Percentiles rank a stretch among this genome's conserved stretches.
Conservation (phyloP, 2,888 invertebrate species). For the Cheilosia impressa region DNA sequence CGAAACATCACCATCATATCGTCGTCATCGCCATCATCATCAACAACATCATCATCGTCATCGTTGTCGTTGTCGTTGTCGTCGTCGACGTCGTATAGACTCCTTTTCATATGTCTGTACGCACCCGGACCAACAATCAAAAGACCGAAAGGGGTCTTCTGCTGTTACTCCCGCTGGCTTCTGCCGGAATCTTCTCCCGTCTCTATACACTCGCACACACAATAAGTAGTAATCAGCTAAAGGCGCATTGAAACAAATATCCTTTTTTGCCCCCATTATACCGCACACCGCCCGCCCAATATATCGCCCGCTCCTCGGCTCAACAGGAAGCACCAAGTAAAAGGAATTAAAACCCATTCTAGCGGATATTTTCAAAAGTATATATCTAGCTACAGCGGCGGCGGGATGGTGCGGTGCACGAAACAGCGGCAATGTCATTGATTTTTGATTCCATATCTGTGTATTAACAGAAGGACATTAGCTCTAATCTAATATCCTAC, state of each 20-base stretch:
- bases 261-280: conserved; percentile 45
- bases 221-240: conserved; percentile 76
- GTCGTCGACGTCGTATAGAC: conserved; percentile 51
- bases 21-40: conserved; percentile 19
- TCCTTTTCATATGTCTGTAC: conserved; percentile 68
- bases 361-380: conserved; percentile 83
- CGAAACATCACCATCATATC: conserved; percentile 44
- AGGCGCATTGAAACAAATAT: conserved; percentile 76
- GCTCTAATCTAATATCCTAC: conserved; percentile 62
- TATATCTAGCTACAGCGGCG: conserved; percentile 58
- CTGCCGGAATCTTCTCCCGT: conserved; percentile 58
- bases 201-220: conserved; percentile 56
- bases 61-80: conserved; percentile 22
- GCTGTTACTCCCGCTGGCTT: conserved; percentile 64
- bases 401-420: conserved; percentile 5
- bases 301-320: conserved; percentile 18
- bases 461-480: conserved; percentile 74
- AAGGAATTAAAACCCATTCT: conserved; percentile 84
- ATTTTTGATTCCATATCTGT: conserved; percentile 78
- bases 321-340: conserved; percentile 77
- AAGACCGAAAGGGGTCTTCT: conserved; percentile 74
- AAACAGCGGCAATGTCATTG: conserved; percentile 77
- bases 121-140: conserved; percentile 72
- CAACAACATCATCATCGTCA: background rate
- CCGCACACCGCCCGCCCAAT: conserved; percentile 25